Conservation (phyloP, 2,113 vertebrate genomes). For the Typhlomys cinereus region DNA sequence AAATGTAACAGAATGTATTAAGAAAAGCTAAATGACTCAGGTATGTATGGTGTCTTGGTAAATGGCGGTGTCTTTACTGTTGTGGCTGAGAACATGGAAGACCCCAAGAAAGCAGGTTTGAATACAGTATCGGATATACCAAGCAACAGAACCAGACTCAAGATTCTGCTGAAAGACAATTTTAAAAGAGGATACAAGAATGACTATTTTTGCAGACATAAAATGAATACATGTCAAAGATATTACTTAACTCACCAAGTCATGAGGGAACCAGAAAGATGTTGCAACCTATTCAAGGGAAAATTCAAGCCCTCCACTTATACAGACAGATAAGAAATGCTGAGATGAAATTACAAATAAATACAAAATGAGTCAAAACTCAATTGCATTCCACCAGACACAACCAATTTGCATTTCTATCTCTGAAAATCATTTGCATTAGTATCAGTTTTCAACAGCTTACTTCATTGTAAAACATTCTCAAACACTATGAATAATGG, state of each 20-base stretch:
- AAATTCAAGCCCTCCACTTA: conserved; percentile 25
- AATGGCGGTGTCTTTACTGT: neutral
- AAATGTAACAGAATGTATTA: neutral
- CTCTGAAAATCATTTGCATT: conserved; percentile 43
- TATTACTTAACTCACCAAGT: conserved; percentile 58
- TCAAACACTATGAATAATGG: conserved; percentile 28
- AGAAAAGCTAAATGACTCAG: neutral
- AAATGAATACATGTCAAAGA: conserved; percentile 49
- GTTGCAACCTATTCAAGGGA: conserved; percentile 33
- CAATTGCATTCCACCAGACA: conserved; percentile 48
- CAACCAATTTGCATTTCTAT: conserved; percentile 59
- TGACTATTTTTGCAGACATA: neutral
- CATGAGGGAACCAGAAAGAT: conserved; percentile 21
- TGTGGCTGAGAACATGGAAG: neutral
- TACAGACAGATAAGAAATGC: conserved; percentile 5
- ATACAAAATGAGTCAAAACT: conserved; percentile 51
- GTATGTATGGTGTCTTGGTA: neutral
- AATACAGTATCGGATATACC: neutral
- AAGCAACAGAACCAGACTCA: neutral
- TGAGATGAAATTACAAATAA: conserved; percentile 57
- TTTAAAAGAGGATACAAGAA: conserved; percentile 27
- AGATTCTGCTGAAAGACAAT: conserved; percentile 7
- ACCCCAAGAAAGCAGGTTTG: neutral
- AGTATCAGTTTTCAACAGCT: conserved; percentile 46
- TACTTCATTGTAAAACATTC: conserved; percentile 15